Percentiles rank a stretch among this genome's conserved stretches.
Conservation (phyloP, 1,140 invertebrate species). For the Caerostris darwini region DNA sequence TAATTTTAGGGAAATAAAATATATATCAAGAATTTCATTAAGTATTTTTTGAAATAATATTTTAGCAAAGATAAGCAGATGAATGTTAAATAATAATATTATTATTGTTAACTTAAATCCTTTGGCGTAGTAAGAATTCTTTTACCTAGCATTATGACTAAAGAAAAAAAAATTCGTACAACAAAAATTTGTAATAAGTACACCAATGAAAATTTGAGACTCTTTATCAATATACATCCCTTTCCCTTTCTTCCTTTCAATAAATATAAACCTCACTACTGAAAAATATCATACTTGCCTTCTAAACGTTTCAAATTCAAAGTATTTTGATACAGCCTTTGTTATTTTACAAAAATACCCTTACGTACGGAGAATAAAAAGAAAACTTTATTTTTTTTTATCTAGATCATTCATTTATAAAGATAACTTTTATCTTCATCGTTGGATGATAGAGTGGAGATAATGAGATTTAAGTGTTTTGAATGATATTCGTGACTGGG, state of each 20-base stretch:
- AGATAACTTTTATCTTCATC: conserved; percentile 16
- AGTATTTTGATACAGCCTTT: not conserved
- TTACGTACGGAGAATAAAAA: not conserved
- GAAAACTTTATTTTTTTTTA: not conserved
- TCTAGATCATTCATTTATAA: not conserved
- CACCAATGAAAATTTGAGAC: too few relatives aligned
- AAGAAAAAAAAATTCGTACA: too few relatives aligned
- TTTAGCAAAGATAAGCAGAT: too few relatives aligned
- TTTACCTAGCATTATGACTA: too few relatives aligned
- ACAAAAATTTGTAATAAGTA: too few relatives aligned
- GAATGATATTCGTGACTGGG: conserved; percentile 17
- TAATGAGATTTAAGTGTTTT: conserved; percentile 39
- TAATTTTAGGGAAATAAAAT: too few relatives aligned
- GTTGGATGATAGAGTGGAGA: conserved; percentile 1
- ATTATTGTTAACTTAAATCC: too few relatives aligned
- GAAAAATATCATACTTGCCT: not conserved
- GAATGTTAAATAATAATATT: too few relatives aligned
- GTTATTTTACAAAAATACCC: not conserved
- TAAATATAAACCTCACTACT: not conserved
- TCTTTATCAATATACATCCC: not conserved
- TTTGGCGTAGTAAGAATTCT: too few relatives aligned
- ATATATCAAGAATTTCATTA: too few relatives aligned
- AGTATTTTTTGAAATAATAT: too few relatives aligned
- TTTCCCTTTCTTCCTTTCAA: not conserved
- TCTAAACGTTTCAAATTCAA: not conserved